These are phyloP conservation scores for Ceyx melanurus DNA, from an alignment of 2,113 vertebrate genomes.

Conservation along the genomic window DNA sequence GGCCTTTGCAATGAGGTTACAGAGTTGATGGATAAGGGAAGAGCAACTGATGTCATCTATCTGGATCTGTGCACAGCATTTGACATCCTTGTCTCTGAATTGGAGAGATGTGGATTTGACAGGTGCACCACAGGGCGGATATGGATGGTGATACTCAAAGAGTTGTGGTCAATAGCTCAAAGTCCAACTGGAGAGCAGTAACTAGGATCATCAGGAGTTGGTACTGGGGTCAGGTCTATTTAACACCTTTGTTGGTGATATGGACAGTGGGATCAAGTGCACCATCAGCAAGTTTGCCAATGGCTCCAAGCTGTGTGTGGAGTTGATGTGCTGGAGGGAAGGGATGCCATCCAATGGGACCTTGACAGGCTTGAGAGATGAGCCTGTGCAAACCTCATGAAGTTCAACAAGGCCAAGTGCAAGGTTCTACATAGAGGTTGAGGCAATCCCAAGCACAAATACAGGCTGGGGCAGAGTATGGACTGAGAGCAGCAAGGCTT, in stretches of 20 bases:
- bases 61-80: too few relatives aligned
- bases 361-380: not conserved
- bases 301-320: not conserved
- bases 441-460: not conserved
- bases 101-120: too few relatives aligned
- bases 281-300: not conserved
- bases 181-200: not conserved
- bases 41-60: not conserved
- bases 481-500: not conserved
- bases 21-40: too few relatives aligned
- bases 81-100: too few relatives aligned
- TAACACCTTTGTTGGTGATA: not conserved
- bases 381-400: not conserved
- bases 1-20: not conserved
- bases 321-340: not conserved
- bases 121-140: too few relatives aligned
- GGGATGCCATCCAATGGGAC: not conserved
- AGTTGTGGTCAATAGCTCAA: too few relatives aligned
- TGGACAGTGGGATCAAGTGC: not conserved
- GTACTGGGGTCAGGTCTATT: fast-evolving
- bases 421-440: not conserved
- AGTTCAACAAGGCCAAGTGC: not conserved
- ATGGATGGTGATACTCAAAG: too few relatives aligned
- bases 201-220: too few relatives aligned
- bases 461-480: not conserved